These are phyloP conservation scores for Haemorhous mexicanus DNA, from an alignment of 2,113 vertebrate genomes.

Conservation along the genomic window DNA sequence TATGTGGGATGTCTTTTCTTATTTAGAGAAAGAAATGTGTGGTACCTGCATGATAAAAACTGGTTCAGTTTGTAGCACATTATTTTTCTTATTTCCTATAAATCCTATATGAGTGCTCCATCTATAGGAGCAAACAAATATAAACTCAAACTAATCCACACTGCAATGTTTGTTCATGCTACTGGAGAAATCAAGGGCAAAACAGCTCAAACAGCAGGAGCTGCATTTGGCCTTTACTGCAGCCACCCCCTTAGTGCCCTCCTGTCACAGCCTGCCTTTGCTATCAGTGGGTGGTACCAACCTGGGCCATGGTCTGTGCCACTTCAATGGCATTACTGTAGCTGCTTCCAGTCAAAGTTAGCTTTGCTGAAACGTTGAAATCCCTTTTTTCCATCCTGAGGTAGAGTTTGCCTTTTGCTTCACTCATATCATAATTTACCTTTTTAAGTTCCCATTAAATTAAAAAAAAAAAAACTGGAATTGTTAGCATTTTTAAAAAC, in stretches of 20 bases:
- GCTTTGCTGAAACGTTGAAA: slow-evolving; percentile 61
- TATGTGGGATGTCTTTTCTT: background rate
- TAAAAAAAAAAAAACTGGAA: background rate
- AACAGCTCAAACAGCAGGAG: background rate
- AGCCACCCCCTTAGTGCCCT: background rate
- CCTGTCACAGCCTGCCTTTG: background rate
- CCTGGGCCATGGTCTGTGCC: slow-evolving; percentile 78
- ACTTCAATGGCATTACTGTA: slow-evolving; percentile 69
- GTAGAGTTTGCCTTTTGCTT: slow-evolving; percentile 55
- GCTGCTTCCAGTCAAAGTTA: slow-evolving; percentile 52
- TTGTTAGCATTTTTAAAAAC: background rate
- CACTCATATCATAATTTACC: slow-evolving; percentile 70
- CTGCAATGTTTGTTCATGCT: background rate
- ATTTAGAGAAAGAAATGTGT: background rate
- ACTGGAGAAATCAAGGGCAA: background rate
- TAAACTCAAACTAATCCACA: background rate
- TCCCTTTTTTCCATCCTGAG: slow-evolving; percentile 63
- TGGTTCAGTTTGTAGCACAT: background rate
- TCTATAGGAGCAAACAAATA: background rate
- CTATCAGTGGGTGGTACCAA: background rate
- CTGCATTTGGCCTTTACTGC: background rate
- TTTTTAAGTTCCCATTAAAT: slow-evolving; percentile 10
- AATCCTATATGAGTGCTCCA: background rate
- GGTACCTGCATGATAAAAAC: background rate
- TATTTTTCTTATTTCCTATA: background rate